Base-by-base conservation (phyloP, 2,797 vertebrate genomes). In the Orestias chungarensis region DNA sequence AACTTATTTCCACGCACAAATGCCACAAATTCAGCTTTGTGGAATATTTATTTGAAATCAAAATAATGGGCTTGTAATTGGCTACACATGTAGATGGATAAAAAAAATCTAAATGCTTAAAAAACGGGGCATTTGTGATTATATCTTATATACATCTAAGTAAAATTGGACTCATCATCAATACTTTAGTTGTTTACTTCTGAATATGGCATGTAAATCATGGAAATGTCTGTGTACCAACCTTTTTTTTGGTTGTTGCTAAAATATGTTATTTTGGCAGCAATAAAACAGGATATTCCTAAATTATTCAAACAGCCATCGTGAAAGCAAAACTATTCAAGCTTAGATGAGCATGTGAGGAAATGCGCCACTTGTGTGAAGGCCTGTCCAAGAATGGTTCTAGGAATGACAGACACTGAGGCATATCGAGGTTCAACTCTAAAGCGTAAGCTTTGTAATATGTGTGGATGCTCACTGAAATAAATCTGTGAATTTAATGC, bases 251-350 rank as follows among this genome's bases (percentile, higher is more conserved):
- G n/a, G n/a, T n/a, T n/a, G n/a, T 29, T 29, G 33, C 69, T 64
- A 65, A 44, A 66, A 59, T 27, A 73, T 69, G 42, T 66, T 61
- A 76, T 69, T n/a, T 76, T 80, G 57, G 72, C 54, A 69, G 68
- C 62, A 82, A 74, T 40, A 66, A 61, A 75, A 43, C 66, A 55
- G 54, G 46, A 76, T 43, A 67, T 33, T n/a, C 25, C 44, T 50
- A 25, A 72, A 54, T 64, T 73, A 38, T 68, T 57, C 43, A 47
- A 73, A 62, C 65, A 66, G 49, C 43, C 38, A 66, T 18, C 20
- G 12, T 46, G 47, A 43, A 11, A 74, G 20, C 50, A 61, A 79
- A 29, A 82, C 8, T 76, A 18, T 61, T 70, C 27, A 47, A 59
- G 6, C 14, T 44, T 0, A 1, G 27, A 27, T 38, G 52, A 29